Conservation (phyloP, 2,113 vertebrate species). For the Callaeas wilsoni region DNA sequence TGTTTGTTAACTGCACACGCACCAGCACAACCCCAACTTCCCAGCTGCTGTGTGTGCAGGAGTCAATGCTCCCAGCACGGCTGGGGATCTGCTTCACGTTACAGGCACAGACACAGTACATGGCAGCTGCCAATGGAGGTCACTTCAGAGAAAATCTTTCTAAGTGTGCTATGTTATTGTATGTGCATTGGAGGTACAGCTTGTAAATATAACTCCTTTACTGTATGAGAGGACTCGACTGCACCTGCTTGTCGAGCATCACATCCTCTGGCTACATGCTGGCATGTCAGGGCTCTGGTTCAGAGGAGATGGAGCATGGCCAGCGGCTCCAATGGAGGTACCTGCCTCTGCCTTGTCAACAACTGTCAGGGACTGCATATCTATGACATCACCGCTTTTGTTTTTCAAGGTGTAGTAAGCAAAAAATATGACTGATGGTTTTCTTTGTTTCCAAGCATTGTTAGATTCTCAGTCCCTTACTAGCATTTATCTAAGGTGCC, state of each 20-base stretch:
- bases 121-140: background rate
- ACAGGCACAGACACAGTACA: background rate
- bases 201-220: background rate
- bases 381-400: background rate
- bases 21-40: background rate
- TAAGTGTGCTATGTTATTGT: background rate
- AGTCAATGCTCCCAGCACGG: background rate
- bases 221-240: background rate
- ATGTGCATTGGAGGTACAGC: background rate
- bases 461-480: background rate
- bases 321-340: background rate
- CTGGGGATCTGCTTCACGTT: background rate
- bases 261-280: background rate
- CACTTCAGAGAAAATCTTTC: background rate
- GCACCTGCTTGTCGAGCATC: background rate
- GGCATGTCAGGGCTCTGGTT: background rate
- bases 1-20: background rate
- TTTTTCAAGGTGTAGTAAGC: background rate
- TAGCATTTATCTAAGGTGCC: background rate
- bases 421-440: background rate
- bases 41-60: background rate
- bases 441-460: background rate
- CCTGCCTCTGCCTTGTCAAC: constrained; percentile 24
- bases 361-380: background rate
- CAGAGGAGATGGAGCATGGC: background rate